Evolutionary conservation across 2,888 invertebrate genomes (phyloP), one percentile per base, ranked within the genome.

Genomic region (Aelia acuminata): DNA sequence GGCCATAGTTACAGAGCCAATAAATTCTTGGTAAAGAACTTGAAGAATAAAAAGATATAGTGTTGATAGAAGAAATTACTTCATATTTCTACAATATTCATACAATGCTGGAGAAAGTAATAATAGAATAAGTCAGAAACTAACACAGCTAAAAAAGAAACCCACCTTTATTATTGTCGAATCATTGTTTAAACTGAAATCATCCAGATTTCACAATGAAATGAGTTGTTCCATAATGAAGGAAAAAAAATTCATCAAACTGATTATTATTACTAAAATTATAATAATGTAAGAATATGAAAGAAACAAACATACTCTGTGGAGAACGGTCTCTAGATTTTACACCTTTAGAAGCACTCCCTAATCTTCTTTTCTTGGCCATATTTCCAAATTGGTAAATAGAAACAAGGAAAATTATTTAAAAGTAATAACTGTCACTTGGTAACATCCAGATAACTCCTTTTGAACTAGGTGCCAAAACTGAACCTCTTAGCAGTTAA

Each of bases 261-360:
- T 8, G 22, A n/a, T 53, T 53, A n/a, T n/a, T n/a, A 57, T 57
- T 57, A 18, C 31, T 35, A 7, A 35, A 20, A 31, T 35, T 26
- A 63, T 31, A 63, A 63, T 63, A 18, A 70, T 70, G 18, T 31
- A 70, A 31, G 63, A 31, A 63, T 15, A 1, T 4, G 75, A 80
- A 43, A 43, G 5, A 80, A 80, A 80, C n/a, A 35, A 57, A 1
- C 57, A 50, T 85, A 85, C 85, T 85, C 39, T 85, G 85, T 22
- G 85, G 85, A 35, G 85, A 85, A 13, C 85, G 20, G n/a, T 85
- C 85, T 53, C 85, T 85, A n/a, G 39, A 50, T 39, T 85, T 85
- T 31, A 50, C 85, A 53, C 50, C 49, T 57, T 85, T 85, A 39
- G 85, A 35, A 39, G 85, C 53, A 53, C 85, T 53, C 13, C 85